Evolutionary conservation across 2,797 vertebrate genomes (phyloP).

Genomic region (Natrix natrix): DNA sequence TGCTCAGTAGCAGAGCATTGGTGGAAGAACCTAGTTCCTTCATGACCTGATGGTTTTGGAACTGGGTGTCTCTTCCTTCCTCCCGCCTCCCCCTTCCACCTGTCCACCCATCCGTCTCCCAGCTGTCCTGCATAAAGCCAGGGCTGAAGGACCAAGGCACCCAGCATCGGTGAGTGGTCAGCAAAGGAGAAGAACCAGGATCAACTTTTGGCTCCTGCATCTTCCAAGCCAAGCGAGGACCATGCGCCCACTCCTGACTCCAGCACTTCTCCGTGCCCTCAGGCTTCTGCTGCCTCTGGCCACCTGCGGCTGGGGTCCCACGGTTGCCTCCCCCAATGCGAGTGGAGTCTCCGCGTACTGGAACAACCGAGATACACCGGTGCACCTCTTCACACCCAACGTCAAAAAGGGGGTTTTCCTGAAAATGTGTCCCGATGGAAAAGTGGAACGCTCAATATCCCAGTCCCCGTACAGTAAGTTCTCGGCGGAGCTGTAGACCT

Average conservation of each 20-base stretch:
- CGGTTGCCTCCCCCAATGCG: conserved; percentile 63
- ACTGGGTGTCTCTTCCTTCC: conserved; percentile 60
- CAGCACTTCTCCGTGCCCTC: conserved; percentile 18
- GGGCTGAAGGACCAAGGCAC: conserved; percentile 60
- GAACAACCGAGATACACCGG: conserved; percentile 80
- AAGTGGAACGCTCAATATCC: too few species aligned
- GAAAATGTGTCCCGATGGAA: too few species aligned
- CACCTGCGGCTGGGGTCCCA: conserved; percentile 66
- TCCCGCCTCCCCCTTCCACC: conserved; percentile 47
- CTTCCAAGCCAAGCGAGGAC: neutral
- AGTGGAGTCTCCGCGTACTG: conserved; percentile 60
- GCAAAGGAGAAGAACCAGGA: conserved; percentile 4
- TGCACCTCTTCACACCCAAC: conserved; percentile 88
- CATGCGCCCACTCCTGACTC: conserved; percentile 16
- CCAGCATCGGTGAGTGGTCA: conserved; percentile 34
- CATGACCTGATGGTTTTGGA: too few species aligned
- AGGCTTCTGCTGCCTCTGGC: conserved; percentile 49
- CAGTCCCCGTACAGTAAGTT: too few species aligned
- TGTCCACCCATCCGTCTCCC: conserved; percentile 65
- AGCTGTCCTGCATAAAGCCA: conserved; percentile 73
- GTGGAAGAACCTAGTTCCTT: too few species aligned
- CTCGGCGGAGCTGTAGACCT: too few species aligned
- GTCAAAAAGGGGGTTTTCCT: conserved; percentile 82
- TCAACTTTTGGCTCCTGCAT: conserved; percentile 42
- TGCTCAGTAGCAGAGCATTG: too few species aligned